Percentiles rank a stretch among this genome's conserved stretches.
Evolutionary conservation across 2,113 vertebrate species (phyloP).

Genomic region (Sander vitreus): DNA sequence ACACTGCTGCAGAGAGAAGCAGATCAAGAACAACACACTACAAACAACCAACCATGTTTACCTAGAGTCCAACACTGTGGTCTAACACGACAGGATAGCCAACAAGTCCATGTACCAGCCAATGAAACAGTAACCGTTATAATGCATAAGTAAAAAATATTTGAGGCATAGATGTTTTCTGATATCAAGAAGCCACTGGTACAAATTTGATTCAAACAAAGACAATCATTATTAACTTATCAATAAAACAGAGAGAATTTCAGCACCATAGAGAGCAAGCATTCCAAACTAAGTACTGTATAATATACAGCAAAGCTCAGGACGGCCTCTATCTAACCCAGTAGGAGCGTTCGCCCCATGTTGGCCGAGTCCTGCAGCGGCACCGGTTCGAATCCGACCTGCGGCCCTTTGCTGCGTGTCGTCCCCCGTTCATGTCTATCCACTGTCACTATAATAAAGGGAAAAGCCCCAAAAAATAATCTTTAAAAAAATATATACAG

Average conservation of each 20-base stretch:
- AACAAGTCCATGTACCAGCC: too few species aligned
- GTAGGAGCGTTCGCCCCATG: too few species aligned
- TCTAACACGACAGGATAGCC: background rate
- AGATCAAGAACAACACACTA: background rate
- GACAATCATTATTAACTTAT: background rate
- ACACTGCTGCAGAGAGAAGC: background rate
- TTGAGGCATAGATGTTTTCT: background rate
- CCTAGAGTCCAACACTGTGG: background rate
- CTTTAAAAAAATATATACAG: too few species aligned
- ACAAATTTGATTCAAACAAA: slow-evolving; percentile 1
- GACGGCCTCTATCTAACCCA: too few species aligned
- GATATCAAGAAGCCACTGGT: background rate
- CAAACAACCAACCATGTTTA: background rate
- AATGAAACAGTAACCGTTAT: too few species aligned
- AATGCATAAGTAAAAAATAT: background rate
- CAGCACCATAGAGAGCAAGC: slow-evolving; percentile 60
- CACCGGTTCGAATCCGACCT: too few species aligned
- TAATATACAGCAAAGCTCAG: background rate
- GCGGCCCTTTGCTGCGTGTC: too few species aligned
- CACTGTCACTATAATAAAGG: too few species aligned
- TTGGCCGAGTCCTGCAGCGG: too few species aligned
- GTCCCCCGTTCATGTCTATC: too few species aligned
- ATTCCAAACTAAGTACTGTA: background rate
- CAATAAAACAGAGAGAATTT: slow-evolving; percentile 6
- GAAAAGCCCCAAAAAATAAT: too few species aligned